Evolutionary conservation across 2,888 invertebrate species (phyloP).

Genomic region (Cerastis rubricosa): DNA sequence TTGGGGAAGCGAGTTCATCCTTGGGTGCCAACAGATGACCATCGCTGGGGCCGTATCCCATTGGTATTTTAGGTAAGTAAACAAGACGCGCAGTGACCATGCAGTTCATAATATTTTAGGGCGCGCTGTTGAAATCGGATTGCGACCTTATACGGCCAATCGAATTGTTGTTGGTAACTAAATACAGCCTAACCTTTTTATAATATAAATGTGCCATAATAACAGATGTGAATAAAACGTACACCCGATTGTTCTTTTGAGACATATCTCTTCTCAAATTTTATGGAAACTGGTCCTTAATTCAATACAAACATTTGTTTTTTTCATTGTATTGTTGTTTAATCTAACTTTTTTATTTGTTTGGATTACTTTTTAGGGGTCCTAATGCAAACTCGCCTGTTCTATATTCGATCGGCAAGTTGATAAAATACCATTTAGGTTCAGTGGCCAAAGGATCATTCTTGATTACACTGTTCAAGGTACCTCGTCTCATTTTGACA

Average conservation of each 20-base stretch:
- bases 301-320: background rate
- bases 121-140: background rate
- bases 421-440: constrained; percentile 97
- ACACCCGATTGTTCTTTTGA: background rate
- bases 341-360: background rate
- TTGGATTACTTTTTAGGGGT: constrained; percentile 87
- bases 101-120: background rate
- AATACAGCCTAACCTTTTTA: background rate
- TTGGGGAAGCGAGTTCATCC: constrained; percentile 98
- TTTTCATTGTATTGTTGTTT: background rate
- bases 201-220: background rate
- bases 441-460: constrained; percentile 98
- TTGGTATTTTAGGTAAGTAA: constrained; percentile 96
- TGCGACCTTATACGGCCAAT: background rate
- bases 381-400: constrained; percentile 93
- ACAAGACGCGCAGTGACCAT: background rate
- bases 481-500: constrained; percentile 96
- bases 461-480: constrained; percentile 97
- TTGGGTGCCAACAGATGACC: constrained; percentile 98
- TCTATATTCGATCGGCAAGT: constrained; percentile 93
- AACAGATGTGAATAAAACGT: background rate
- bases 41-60: constrained; percentile 97
- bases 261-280: background rate
- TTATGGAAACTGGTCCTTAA: background rate
- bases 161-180: background rate